Evolutionary conservation across 2,888 invertebrate genomes (phyloP).

Genomic region (Drosophila leonis): DNA sequence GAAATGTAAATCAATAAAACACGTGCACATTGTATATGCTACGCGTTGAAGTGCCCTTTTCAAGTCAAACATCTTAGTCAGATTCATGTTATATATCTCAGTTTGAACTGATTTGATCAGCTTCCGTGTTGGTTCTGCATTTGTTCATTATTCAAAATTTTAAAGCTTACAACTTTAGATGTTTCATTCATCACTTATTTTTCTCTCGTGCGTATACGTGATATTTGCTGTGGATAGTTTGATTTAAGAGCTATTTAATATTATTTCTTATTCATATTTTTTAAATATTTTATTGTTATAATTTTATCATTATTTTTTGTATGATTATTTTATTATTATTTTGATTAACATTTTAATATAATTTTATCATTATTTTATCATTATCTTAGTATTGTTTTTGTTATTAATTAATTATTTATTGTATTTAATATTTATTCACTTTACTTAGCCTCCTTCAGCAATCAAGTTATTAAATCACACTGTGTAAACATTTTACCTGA

Average conservation of each 20-base stretch:
- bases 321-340: not conserved
- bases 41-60: conserved; percentile 4
- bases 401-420: too few species aligned
- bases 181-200: not conserved
- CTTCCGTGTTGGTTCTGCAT: not conserved
- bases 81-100: conserved; percentile 11
- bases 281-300: not conserved
- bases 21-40: conserved; percentile 11
- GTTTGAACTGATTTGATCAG: not conserved
- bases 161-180: not conserved
- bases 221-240: conserved; percentile 10
- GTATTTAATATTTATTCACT: not conserved
- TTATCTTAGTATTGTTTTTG: not conserved
- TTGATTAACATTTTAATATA: not conserved
- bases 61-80: conserved; percentile 10
- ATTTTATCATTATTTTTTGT: not conserved
- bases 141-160: not conserved
- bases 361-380: not conserved
- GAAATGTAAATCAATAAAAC: conserved; percentile 14
- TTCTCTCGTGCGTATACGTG: conserved; percentile 31
- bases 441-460: not conserved
- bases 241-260: not conserved
- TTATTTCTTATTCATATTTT: not conserved
- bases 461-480: not conserved
- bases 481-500: conserved; percentile 5